Conservation (phyloP, 2,888 invertebrate species). For the Buathra laborator region DNA sequence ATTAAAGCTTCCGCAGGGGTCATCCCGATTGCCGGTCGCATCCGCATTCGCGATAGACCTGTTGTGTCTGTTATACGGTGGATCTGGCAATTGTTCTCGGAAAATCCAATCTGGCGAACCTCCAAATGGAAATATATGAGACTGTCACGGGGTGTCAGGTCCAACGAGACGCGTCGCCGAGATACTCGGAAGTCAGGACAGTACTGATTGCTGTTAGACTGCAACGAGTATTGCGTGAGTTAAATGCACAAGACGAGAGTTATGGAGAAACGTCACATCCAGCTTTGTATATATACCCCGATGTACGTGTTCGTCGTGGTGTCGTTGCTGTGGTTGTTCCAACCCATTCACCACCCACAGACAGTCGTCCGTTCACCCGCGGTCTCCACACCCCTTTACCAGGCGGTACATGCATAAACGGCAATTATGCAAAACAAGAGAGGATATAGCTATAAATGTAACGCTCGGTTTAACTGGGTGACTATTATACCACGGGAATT, state of each 20-base stretch:
- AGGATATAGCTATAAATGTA: slow-evolving; percentile 73
- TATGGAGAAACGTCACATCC: slow-evolving; percentile 63
- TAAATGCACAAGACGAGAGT: slow-evolving; percentile 63
- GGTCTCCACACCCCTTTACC: slow-evolving; percentile 59
- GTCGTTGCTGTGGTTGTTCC: slow-evolving; percentile 41
- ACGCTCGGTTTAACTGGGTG: slow-evolving; percentile 74
- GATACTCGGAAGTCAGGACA: slow-evolving; percentile 24
- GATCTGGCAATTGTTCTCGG: slow-evolving; percentile 37
- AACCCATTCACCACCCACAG: slow-evolving; percentile 59
- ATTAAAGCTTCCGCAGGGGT: not conserved
- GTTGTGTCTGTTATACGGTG: slow-evolving; percentile 13
- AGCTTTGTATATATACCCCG: slow-evolving; percentile 32
- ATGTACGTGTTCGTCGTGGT: slow-evolving; percentile 42
- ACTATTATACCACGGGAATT: slow-evolving; percentile 73
- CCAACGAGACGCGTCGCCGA: slow-evolving; percentile 43
- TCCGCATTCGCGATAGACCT: not conserved
- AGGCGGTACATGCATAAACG: slow-evolving; percentile 76
- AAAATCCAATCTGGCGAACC: slow-evolving; percentile 47
- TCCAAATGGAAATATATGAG: slow-evolving; percentile 55
- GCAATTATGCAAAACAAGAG: slow-evolving; percentile 78
- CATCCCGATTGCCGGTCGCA: not conserved
- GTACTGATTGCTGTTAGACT: slow-evolving; percentile 56
- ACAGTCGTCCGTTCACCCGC: slow-evolving; percentile 63
- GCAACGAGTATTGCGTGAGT: slow-evolving; percentile 51
- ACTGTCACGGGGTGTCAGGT: slow-evolving; percentile 56